phyloP scores from a whole-genome alignment of 2,797 vertebrate genomes.

The Allobates femoralis region DNA sequence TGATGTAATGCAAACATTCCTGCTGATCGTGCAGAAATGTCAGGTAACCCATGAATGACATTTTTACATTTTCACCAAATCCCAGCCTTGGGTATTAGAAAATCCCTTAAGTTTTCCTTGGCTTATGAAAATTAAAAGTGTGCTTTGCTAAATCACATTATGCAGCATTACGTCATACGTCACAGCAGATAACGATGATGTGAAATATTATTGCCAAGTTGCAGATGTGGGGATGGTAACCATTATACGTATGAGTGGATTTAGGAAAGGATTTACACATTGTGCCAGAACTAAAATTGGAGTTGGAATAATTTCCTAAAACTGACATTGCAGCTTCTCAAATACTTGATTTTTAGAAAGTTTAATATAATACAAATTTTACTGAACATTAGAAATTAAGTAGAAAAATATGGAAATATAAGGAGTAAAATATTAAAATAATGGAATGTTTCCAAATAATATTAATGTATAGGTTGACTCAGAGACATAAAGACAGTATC shows the following conservation, averaged over 20 bases:
- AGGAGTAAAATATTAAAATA: background rate
- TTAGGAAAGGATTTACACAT: slow-evolving; percentile 5
- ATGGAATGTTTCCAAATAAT: background rate
- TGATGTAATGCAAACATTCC: background rate
- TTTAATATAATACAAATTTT: slow-evolving; percentile 11
- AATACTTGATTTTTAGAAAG: slow-evolving; percentile 10
- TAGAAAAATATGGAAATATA: background rate
- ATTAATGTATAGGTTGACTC: background rate
- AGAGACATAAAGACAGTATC: background rate
- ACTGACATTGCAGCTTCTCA: background rate
- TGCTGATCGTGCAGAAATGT: slow-evolving; percentile 46
- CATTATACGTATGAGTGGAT: slow-evolving; percentile 30
- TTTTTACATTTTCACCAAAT: slow-evolving; percentile 32
- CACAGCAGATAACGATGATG: slow-evolving; percentile 37
- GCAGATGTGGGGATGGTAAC: slow-evolving; percentile 43
- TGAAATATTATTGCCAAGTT: slow-evolving; percentile 41
- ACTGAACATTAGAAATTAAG: background rate
- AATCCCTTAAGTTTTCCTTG: slow-evolving; percentile 42
- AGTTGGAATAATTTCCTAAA: slow-evolving; percentile 33
- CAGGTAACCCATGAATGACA: slow-evolving; percentile 27
- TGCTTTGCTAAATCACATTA: slow-evolving; percentile 38
- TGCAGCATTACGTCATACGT: slow-evolving; percentile 54
- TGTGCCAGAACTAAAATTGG: slow-evolving; percentile 42
- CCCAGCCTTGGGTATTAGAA: slow-evolving; percentile 19
- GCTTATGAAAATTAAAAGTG: slow-evolving; percentile 24